Base-by-base conservation (phyloP, 2,888 invertebrate species). In the Troglohyphantes excavatus region DNA sequence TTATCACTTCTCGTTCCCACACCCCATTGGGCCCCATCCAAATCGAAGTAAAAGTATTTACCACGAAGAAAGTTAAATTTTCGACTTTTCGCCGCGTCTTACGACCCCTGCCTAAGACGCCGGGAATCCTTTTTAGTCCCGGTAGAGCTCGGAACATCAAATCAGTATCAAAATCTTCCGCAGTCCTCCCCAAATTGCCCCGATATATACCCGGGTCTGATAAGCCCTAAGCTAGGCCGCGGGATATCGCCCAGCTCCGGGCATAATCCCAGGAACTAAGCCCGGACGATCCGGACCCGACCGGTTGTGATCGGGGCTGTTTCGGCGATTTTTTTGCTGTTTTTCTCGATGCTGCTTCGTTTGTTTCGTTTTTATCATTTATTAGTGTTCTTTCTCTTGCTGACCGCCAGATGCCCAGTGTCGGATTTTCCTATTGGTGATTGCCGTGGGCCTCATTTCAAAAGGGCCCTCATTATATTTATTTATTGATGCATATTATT, bases 101-200 rank as follows among this genome's bases (percentile, higher is more conserved):
- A 86, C 85, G 85, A 86, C 78, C 85, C 78, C 82, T 89, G 82
- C 70, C 68, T 89, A 89, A 89, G 82, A 89, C 88, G 70, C 33
- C 39, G 21, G 26, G 27, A 89, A 89, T 89, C 88, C 88, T 39
- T 70, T 73, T 88, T 76, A 75, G 76, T 68, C 88, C 76, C 26
- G 46, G 68, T 82, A 89, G 82, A 82, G 68, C 88, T 68, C 33
- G 82, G 68, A 75, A 89, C 82, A 82, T 82, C 82, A 82, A 88
- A 88, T 88, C 87, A 88, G 87, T 68, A 88, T 88, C 88, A 89
- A 75, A 89, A 89, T 89, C 88, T 89, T 82, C 88, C 88, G 59
- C 88, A 83, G 43, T 21, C 61, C 29, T 61, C 85, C 85, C 88
- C 88, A 59, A 83, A 89, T 76, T 82, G 82, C 76, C 68, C 82